Conservation (phyloP, 2,797 vertebrate species). For the Notamacropus eugenii region DNA sequence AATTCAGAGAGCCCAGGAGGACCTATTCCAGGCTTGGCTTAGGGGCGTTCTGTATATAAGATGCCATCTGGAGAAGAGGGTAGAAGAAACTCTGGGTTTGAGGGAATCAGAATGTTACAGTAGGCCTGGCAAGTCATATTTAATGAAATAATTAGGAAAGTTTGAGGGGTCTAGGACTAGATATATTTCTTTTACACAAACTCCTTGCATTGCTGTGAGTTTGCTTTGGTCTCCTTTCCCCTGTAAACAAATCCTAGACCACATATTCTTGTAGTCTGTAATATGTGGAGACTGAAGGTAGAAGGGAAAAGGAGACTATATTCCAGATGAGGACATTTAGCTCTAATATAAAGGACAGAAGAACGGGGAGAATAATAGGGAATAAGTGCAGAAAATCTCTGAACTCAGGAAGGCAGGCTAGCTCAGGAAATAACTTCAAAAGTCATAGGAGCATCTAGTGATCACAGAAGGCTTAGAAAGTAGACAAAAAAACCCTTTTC, state of each 20-base stretch:
- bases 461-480: not conserved
- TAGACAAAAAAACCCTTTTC: not conserved
- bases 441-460: not conserved
- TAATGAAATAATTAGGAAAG: no score
- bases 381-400: not conserved
- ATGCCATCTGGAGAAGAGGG: not conserved
- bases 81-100: not conserved
- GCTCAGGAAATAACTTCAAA: not conserved
- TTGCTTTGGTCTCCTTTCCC: not conserved
- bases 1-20: not conserved
- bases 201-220: not conserved
- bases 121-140: not conserved
- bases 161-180: not conserved
- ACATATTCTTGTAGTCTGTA: not conserved
- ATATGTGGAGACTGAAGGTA: not conserved
- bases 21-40: not conserved
- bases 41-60: not conserved
- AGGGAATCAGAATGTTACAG: not conserved
- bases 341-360: not conserved
- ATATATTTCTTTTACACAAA: not conserved
- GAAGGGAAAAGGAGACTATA: not conserved
- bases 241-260: not conserved
- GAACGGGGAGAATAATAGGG: not conserved
- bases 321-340: not conserved
- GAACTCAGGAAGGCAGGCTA: not conserved